Conservation (phyloP, 2,888 invertebrate species). For the Platerodrilus igneus region DNA sequence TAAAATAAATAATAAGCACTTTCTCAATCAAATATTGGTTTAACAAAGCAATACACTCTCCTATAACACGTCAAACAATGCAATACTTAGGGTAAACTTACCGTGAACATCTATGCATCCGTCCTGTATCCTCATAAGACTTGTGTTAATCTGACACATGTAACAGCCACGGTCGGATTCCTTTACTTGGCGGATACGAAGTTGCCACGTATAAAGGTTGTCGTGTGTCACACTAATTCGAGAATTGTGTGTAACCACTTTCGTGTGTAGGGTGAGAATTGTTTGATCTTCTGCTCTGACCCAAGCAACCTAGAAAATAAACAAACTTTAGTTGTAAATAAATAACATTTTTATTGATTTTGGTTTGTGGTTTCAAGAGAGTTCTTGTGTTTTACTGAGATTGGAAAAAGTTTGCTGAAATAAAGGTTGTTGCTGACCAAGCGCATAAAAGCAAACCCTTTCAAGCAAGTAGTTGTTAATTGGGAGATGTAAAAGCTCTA, state of each 20-base stretch:
- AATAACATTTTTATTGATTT: constrained; percentile 8
- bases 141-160: constrained; percentile 90
- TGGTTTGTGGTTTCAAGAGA: too few relatives aligned
- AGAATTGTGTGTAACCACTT: constrained; percentile 78
- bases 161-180: constrained; percentile 84
- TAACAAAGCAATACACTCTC: too few relatives aligned
- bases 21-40: too few relatives aligned
- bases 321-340: constrained; percentile 10
- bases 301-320: constrained; percentile 72
- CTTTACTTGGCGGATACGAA: constrained; percentile 75
- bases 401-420: too few relatives aligned
- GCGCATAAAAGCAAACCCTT: too few relatives aligned
- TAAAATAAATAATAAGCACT: too few relatives aligned
- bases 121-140: constrained; percentile 79
- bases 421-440: too few relatives aligned
- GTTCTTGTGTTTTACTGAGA: too few relatives aligned
- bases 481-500: too few relatives aligned
- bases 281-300: constrained; percentile 85
- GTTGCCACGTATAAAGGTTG: constrained; percentile 77
- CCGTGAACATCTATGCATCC: constrained; percentile 87
- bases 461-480: too few relatives aligned
- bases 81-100: constrained; percentile 47
- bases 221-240: constrained; percentile 79
- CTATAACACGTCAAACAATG: too few relatives aligned
- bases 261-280: constrained; percentile 76